phyloP scores from a whole-genome alignment of 2,888 invertebrate genomes.

The Mystacides longicornis region DNA sequence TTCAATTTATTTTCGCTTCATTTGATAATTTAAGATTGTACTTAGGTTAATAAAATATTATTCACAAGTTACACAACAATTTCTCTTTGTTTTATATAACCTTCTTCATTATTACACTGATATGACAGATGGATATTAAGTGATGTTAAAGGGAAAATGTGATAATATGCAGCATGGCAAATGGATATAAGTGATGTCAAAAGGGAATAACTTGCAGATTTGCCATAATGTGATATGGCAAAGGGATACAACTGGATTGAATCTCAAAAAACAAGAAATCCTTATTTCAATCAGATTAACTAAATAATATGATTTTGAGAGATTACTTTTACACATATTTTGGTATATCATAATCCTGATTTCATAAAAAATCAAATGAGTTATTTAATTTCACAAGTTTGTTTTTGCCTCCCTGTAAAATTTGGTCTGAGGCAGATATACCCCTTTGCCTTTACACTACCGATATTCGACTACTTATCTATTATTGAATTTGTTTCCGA shows the following conservation, averaged over 20 bases:
- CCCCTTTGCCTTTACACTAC: neutral
- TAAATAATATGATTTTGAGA: neutral
- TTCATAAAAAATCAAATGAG: neutral
- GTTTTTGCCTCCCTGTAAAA: constrained; percentile 1
- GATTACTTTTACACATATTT: neutral
- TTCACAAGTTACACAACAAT: neutral
- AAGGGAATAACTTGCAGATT: neutral
- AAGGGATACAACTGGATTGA: neutral
- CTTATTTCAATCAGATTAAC: neutral
- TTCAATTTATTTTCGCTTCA: too few species aligned
- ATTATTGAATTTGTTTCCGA: too few species aligned
- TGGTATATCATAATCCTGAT: neutral
- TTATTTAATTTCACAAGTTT: constrained; percentile 3
- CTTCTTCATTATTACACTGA: neutral
- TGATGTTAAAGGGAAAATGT: neutral
- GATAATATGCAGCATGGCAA: neutral
- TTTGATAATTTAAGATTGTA: too few species aligned
- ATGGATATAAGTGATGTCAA: constrained; percentile 3
- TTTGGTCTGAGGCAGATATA: neutral
- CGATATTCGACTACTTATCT: too few species aligned
- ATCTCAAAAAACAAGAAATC: neutral
- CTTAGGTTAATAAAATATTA: too few species aligned
- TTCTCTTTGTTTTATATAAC: neutral
- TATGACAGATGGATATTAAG: constrained; percentile 1
- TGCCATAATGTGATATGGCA: neutral